These are phyloP conservation scores for Daphoenositta chrysoptera DNA, from an alignment of 2,113 vertebrate genomes.

Conservation along the genomic window DNA sequence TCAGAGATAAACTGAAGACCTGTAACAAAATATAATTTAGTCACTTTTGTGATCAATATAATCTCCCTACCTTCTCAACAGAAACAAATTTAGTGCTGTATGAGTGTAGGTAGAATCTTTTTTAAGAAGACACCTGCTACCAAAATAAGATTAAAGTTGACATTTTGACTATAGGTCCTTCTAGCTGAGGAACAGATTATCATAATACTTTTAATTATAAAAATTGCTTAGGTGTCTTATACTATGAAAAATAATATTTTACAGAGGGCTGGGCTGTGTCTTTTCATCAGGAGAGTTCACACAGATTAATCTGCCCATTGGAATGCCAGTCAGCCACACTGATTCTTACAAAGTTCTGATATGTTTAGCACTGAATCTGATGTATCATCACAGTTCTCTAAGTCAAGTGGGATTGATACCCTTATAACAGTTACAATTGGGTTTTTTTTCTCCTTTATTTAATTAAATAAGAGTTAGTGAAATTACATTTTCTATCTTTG, in stretches of 20 bases:
- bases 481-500: constrained; percentile 39
- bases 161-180: background rate
- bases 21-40: background rate
- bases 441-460: constrained; percentile 16
- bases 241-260: background rate
- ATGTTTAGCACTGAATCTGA: background rate
- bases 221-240: background rate
- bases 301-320: background rate
- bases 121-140: background rate
- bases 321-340: background rate
- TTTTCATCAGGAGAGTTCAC: background rate
- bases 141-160: background rate
- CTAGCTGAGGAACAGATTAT: background rate
- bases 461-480: constrained; percentile 1
- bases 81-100: background rate
- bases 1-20: background rate
- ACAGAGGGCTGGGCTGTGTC: background rate
- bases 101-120: background rate
- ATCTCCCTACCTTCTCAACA: background rate
- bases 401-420: background rate
- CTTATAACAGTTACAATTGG: background rate
- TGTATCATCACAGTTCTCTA: background rate
- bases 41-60: background rate
- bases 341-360: background rate
- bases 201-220: background rate